Percentiles rank a stretch among this genome's conserved stretches.
Evolutionary conservation across 2,113 vertebrate species (phyloP).

Genomic region (Anolis carolinensis): DNA sequence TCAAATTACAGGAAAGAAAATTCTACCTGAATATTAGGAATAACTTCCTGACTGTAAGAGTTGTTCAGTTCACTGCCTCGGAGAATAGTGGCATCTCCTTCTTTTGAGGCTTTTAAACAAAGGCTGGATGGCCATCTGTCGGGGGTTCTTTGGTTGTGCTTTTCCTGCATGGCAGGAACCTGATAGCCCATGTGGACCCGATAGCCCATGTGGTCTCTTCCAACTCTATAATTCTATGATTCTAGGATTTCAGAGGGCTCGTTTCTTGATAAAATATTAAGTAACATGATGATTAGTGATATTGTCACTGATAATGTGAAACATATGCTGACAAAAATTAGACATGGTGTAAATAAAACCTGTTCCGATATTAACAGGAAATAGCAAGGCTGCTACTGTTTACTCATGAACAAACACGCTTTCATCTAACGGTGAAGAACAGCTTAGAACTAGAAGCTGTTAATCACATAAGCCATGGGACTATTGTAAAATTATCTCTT

Average conservation of each 20-base stretch:
- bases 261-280: background rate
- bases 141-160: no score
- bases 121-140: no score
- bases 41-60: no score
- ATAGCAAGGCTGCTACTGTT: background rate
- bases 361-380: background rate
- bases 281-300: background rate
- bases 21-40: no score
- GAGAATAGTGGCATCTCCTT: no score
- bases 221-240: no score
- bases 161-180: no score
- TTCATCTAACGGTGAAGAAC: background rate
- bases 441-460: background rate
- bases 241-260: background rate
- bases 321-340: background rate
- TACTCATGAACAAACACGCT: background rate
- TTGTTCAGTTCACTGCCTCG: no score
- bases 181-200: no score
- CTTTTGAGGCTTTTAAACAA: no score
- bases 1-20: no score
- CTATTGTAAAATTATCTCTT: background rate
- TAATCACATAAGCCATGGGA: background rate
- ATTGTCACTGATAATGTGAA: background rate
- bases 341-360: background rate
- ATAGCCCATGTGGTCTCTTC: no score